Percentiles rank a stretch among this genome's conserved stretches.
phyloP scores from a whole-genome alignment of 2,113 vertebrate genomes.

The Hippocampus comes region DNA sequence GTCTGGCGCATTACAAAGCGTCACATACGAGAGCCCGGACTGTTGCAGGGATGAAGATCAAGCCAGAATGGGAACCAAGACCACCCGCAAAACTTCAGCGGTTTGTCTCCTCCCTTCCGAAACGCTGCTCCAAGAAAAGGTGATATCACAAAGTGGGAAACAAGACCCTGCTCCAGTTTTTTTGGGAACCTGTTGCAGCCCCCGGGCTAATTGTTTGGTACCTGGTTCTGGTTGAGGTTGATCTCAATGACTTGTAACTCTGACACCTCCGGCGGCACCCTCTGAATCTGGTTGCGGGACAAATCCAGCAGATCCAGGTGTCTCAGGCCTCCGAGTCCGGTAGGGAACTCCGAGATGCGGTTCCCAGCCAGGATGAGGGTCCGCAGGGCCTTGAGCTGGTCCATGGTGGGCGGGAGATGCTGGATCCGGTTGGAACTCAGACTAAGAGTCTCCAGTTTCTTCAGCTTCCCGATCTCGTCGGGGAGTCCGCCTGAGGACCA shows the following conservation, averaged over 20 bases:
- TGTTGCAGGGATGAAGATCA: too few species aligned
- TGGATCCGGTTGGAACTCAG: constrained; percentile 85
- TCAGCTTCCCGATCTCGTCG: constrained; percentile 85
- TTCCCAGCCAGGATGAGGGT: constrained; percentile 88
- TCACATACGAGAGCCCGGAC: too few species aligned
- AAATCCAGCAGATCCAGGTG: constrained; percentile 92
- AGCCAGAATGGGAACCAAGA: too few species aligned
- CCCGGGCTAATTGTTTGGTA: not conserved
- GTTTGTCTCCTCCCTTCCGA: too few species aligned
- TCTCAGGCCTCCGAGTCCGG: constrained; percentile 79
- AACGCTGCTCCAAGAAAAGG: too few species aligned
- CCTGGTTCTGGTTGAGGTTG: constrained; percentile 99
- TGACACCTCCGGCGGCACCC: constrained; percentile 78
- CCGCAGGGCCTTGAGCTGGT: constrained; percentile 84
- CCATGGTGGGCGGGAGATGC: constrained; percentile 77
- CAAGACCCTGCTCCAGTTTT: too few species aligned
- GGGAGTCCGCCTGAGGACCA: constrained; percentile 73
- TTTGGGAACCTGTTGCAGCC: too few species aligned
- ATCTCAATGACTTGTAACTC: constrained; percentile 92
- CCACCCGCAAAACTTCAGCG: too few species aligned
- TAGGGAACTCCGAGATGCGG: constrained; percentile 80
- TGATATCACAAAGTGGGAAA: too few species aligned
- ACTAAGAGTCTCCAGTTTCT: constrained; percentile 89
- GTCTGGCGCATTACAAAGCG: too few species aligned
- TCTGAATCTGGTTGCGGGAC: constrained; percentile 89